Evolutionary conservation across 1,140 invertebrate species (phyloP).

Genomic region (Drosophila albomicans): DNA sequence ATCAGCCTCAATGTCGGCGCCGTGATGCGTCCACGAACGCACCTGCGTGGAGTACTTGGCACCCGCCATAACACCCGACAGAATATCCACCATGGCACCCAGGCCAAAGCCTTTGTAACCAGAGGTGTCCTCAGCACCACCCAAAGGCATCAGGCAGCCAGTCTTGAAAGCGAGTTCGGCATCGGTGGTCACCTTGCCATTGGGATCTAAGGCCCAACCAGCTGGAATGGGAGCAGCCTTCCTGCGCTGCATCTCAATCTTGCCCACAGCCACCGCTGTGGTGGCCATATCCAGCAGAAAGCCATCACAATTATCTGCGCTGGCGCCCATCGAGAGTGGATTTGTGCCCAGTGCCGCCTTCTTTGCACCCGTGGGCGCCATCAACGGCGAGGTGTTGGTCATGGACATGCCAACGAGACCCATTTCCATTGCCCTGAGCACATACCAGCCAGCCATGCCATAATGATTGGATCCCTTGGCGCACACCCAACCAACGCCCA

Average conservation of each 20-base stretch:
- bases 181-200: constrained; percentile 89
- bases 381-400: constrained; percentile 96
- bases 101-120: constrained; percentile 97
- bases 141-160: constrained; percentile 92
- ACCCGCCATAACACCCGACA: constrained; percentile 90
- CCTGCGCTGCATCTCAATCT: constrained; percentile 92
- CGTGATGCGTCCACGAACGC: constrained; percentile 90
- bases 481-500: constrained; percentile 94
- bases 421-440: constrained; percentile 90
- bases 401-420: constrained; percentile 95
- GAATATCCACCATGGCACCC: constrained; percentile 93
- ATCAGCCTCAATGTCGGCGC: constrained; percentile 88
- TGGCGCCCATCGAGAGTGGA: constrained; percentile 93
- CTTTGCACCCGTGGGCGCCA: constrained; percentile 94
- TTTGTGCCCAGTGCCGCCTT: constrained; percentile 94
- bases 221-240: constrained; percentile 90
- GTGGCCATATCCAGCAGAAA: constrained; percentile 98
- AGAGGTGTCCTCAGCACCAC: constrained; percentile 91
- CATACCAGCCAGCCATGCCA: constrained; percentile 94
- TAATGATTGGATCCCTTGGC: constrained; percentile 88
- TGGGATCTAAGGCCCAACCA: constrained; percentile 93
- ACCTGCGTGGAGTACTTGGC: constrained; percentile 86
- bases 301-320: constrained; percentile 87
- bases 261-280: constrained; percentile 89
- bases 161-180: constrained; percentile 88